Evolutionary conservation across 2,888 invertebrate species (phyloP).

Genomic region (Antheraea yamamai): DNA sequence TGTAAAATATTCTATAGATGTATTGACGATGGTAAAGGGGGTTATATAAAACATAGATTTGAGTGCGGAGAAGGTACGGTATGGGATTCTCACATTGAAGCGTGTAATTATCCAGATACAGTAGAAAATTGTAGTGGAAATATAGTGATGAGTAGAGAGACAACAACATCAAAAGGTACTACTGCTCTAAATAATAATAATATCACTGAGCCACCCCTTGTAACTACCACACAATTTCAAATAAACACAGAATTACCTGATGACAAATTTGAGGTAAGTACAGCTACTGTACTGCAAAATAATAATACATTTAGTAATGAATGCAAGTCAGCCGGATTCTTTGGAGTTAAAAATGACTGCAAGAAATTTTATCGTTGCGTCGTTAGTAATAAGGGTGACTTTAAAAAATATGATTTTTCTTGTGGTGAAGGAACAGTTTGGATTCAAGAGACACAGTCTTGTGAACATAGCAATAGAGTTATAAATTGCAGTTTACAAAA

Average conservation of each 20-base stretch:
- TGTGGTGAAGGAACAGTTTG: constrained; percentile 87
- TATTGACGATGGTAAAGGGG: constrained; percentile 70
- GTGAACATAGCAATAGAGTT: constrained; percentile 58
- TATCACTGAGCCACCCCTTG: background rate
- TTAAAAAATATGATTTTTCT: constrained; percentile 86
- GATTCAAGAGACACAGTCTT: constrained; percentile 84
- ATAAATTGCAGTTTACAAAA: constrained; percentile 45
- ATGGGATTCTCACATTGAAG: constrained; percentile 80
- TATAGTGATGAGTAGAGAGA: constrained; percentile 24
- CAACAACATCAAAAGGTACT: constrained; percentile 15
- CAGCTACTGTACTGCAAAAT: constrained; percentile 20
- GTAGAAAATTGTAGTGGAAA: constrained; percentile 34
- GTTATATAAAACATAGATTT: constrained; percentile 76
- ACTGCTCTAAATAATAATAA: background rate
- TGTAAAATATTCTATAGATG: constrained; percentile 85
- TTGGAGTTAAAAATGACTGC: constrained; percentile 86
- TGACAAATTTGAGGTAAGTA: constrained; percentile 25
- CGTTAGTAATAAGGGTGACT: constrained; percentile 81
- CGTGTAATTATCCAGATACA: constrained; percentile 79
- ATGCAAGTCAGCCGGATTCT: constrained; percentile 83
- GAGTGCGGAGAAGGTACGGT: constrained; percentile 81
- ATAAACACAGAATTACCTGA: background rate
- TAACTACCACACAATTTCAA: background rate
- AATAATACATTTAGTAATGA: constrained; percentile 23
- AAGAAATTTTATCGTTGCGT: constrained; percentile 90